Conservation (phyloP, 2,888 invertebrate genomes). For the Acronicta leporina region DNA sequence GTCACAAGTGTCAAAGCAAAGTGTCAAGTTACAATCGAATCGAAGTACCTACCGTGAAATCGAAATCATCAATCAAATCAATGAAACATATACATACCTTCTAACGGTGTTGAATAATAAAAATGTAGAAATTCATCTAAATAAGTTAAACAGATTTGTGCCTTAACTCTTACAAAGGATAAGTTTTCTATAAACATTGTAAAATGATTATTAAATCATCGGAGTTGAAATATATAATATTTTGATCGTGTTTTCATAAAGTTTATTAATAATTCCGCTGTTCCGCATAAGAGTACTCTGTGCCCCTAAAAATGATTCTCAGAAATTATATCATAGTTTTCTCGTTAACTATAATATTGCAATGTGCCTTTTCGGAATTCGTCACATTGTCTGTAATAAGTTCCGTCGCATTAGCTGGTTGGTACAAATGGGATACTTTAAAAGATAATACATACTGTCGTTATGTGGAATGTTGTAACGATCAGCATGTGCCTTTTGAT, state of each 20-base stretch:
- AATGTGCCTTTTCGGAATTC: conserved; percentile 64
- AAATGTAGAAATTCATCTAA: too few relatives aligned
- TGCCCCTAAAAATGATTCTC: conserved; percentile 33
- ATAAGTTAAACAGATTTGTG: too few relatives aligned
- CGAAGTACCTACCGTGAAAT: too few relatives aligned
- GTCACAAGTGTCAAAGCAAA: too few relatives aligned
- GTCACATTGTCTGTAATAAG: conserved; percentile 69
- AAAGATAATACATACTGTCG: conserved; percentile 85
- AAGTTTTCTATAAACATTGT: background rate
- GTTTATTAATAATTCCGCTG: conserved; percentile 12
- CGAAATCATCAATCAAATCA: too few relatives aligned
- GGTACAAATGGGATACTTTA: conserved; percentile 77
- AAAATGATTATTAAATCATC: conserved; percentile 20
- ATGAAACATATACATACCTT: too few relatives aligned
- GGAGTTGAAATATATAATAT: background rate
- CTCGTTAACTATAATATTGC: conserved; percentile 24
- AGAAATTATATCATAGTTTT: conserved; percentile 15
- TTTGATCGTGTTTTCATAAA: conserved; percentile 2
- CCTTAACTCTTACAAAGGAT: background rate
- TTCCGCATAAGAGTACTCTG: conserved; percentile 2
- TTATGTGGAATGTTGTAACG: conserved; percentile 90
- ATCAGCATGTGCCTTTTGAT: conserved; percentile 87
- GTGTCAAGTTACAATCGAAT: too few relatives aligned
- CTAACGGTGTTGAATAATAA: too few relatives aligned
- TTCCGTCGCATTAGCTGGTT: conserved; percentile 68